Conservation (phyloP, 1,140 invertebrate genomes). For the Bombyx mandarina region DNA sequence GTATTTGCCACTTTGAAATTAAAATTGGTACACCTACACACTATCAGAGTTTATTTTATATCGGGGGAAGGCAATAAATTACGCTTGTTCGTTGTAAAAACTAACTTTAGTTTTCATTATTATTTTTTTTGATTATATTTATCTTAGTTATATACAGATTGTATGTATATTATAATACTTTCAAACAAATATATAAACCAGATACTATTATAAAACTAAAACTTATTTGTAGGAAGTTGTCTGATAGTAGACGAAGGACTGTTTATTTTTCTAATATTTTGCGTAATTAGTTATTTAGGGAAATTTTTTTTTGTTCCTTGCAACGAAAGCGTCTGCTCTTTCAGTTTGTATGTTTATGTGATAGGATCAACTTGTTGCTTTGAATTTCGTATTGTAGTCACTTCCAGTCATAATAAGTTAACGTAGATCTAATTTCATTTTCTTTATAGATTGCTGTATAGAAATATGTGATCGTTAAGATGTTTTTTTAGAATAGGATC, state of each 20-base stretch:
- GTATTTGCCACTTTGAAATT: too few species aligned
- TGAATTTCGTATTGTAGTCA: conserved; percentile 64
- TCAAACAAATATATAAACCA: not conserved
- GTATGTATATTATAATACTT: conserved; percentile 1
- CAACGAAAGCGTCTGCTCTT: conserved; percentile 35
- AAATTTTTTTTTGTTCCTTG: conserved; percentile 47
- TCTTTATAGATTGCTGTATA: too few species aligned
- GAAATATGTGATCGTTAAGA: too few species aligned
- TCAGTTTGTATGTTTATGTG: conserved; percentile 52
- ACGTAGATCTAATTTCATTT: conserved; percentile 9
- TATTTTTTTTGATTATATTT: conserved; percentile 9
- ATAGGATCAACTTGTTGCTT: conserved; percentile 46
- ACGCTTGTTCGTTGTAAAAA: conserved; percentile 69
- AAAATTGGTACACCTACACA: too few species aligned
- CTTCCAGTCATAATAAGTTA: conserved; percentile 69
- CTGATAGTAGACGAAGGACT: not conserved
- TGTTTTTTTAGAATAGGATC: conserved; percentile 26
- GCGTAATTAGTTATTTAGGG: conserved; percentile 14
- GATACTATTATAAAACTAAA: not conserved
- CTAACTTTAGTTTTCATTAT: conserved; percentile 26
- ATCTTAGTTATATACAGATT: conserved; percentile 4
- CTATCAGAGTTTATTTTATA: conserved; percentile 16
- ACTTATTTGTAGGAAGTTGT: too few species aligned
- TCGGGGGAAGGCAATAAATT: conserved; percentile 73
- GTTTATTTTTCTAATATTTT: conserved; percentile 21